These are phyloP conservation scores for Alethe diademata DNA, from an alignment of 2,113 vertebrate genomes.

Conservation along the genomic window DNA sequence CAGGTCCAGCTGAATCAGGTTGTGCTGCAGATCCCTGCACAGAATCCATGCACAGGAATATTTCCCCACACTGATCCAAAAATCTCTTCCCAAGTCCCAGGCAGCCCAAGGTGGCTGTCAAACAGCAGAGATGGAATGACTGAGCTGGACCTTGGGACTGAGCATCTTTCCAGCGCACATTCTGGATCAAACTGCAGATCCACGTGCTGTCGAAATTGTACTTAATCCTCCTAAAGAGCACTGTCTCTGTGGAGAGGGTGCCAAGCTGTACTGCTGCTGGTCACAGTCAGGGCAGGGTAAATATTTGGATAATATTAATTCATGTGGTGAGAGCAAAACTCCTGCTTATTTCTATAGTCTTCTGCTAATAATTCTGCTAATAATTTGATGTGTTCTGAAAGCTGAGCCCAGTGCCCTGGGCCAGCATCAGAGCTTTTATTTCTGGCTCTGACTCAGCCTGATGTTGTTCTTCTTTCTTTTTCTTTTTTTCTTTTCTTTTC, in stretches of 20 bases:
- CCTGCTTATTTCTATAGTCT: not conserved
- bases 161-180: not conserved
- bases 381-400: not conserved
- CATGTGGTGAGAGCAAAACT: not conserved
- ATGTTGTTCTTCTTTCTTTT: too few species aligned
- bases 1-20: not conserved
- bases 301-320: not conserved
- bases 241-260: not conserved
- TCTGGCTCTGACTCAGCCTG: not conserved
- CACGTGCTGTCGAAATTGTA: not conserved
- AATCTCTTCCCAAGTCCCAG: not conserved
- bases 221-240: not conserved
- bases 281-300: not conserved
- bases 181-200: not conserved
- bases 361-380: not conserved
- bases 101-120: not conserved
- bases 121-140: not conserved
- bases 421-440: not conserved
- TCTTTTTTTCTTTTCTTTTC: too few species aligned
- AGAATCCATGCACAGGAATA: not conserved
- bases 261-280: not conserved
- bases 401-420: not conserved
- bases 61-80: not conserved
- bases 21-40: not conserved
- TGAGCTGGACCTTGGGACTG: not conserved